A percentile compares a stretch with the other conserved stretches of the same genome.
Evolutionary conservation across 2,797 vertebrate genomes (phyloP).

Genomic region (Microcaecilia unicolor): DNA sequence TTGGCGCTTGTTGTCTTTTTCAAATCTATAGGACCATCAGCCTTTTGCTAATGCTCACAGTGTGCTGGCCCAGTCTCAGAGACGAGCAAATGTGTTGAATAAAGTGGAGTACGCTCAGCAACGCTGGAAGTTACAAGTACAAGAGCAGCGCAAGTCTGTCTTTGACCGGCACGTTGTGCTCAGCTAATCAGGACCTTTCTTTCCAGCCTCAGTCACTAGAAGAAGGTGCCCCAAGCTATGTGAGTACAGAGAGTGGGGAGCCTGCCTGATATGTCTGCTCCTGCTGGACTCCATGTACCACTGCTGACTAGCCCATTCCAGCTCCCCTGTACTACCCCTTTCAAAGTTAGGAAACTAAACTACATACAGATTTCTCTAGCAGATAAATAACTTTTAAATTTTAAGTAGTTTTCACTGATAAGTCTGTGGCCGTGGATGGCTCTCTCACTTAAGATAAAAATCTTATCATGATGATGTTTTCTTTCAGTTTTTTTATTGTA

Average conservation of each 20-base stretch:
- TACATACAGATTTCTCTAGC: no score
- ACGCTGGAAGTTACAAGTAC: constrained; percentile 95
- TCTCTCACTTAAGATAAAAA: no score
- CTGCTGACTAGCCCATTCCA: constrained; percentile 24
- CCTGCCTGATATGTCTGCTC: constrained; percentile 32
- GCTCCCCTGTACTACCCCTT: no score
- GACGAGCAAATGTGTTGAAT: constrained; percentile 87
- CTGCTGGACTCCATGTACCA: constrained; percentile 1
- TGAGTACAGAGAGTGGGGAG: constrained; percentile 12
- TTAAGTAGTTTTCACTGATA: no score
- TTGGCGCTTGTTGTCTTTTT: neutral
- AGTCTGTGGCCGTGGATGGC: no score
- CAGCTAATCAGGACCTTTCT: constrained; percentile 64
- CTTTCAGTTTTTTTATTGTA: no score
- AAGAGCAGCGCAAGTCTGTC: constrained; percentile 95
- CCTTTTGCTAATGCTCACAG: constrained; percentile 92
- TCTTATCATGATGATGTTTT: no score
- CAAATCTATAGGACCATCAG: constrained; percentile 81
- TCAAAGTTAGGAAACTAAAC: no score
- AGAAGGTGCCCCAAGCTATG: constrained; percentile 9
- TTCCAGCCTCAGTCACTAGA: constrained; percentile 6
- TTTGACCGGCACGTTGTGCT: constrained; percentile 96
- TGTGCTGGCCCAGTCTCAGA: constrained; percentile 84
- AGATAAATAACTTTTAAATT: no score
- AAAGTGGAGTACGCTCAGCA: constrained; percentile 97